A percentile compares a stretch with the other conserved stretches of the same genome.
Conservation (phyloP, 1,140 invertebrate genomes). For the Drosophila mayri region DNA sequence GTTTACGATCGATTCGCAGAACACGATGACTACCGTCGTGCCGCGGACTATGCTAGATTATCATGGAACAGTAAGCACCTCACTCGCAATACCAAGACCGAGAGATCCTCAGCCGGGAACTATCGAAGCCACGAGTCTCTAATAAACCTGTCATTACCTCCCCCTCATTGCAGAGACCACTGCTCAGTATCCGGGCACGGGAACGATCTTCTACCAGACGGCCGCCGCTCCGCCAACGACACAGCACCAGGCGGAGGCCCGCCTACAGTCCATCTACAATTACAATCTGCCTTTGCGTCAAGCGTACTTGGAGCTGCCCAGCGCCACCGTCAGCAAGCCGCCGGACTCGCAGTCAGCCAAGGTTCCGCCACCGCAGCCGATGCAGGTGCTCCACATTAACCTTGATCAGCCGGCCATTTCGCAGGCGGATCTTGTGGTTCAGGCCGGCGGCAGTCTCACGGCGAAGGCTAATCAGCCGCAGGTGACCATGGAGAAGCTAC, state of each 20-base stretch:
- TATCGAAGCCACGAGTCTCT: background rate
- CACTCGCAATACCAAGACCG: constrained; percentile 46
- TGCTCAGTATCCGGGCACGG: constrained; percentile 74
- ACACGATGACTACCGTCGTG: constrained; percentile 90
- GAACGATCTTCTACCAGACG: constrained; percentile 81
- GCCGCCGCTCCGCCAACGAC: constrained; percentile 71
- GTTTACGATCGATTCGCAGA: constrained; percentile 87
- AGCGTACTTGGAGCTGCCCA: constrained; percentile 74
- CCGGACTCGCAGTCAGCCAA: constrained; percentile 63
- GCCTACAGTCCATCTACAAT: constrained; percentile 71
- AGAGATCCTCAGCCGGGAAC: constrained; percentile 20
- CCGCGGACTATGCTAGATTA: constrained; percentile 90
- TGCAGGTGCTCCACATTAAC: constrained; percentile 82
- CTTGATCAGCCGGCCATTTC: constrained; percentile 79
- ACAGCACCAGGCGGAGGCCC: constrained; percentile 72
- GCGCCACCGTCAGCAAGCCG: constrained; percentile 58
- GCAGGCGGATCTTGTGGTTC: constrained; percentile 67
- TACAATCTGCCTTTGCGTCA: constrained; percentile 71
- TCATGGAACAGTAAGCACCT: constrained; percentile 92
- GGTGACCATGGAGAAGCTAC: constrained; percentile 82
- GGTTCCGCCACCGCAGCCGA: constrained; percentile 49
- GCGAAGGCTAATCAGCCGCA: constrained; percentile 75
- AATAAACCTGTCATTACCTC: background rate
- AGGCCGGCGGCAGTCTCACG: constrained; percentile 50
- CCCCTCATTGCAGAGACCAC: constrained; percentile 64